Percentiles rank a stretch among this genome's conserved stretches.
These are phyloP conservation scores for Pyrocephalus nanus DNA, from an alignment of 2,797 vertebrate genomes.

Conservation along the genomic window DNA sequence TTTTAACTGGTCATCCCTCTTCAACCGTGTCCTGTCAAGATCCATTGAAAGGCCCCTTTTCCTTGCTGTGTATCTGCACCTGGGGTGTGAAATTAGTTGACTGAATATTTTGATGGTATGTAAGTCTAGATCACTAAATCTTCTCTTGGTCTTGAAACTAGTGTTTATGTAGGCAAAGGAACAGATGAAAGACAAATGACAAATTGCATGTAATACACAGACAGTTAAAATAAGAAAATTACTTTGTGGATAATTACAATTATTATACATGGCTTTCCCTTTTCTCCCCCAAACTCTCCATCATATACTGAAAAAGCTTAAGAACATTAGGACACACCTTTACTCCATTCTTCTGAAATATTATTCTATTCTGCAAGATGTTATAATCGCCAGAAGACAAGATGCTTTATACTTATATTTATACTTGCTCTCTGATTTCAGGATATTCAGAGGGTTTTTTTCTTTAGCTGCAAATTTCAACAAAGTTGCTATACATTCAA, in stretches of 20 bases:
- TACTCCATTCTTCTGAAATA: background rate
- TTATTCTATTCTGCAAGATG: background rate
- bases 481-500: background rate
- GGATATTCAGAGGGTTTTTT: background rate
- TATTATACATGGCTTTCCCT: rapidly evolving
- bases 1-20: background rate
- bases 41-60: background rate
- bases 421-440: background rate
- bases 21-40: background rate
- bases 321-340: background rate
- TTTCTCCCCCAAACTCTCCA: background rate
- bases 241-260: background rate
- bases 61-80: background rate
- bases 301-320: background rate
- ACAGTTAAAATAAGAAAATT: background rate
- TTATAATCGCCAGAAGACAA: background rate
- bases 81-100: background rate
- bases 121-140: background rate
- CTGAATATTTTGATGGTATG: background rate
- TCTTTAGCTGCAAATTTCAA: background rate
- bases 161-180: background rate
- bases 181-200: background rate
- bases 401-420: background rate
- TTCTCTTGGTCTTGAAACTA: background rate
- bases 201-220: background rate